Base-by-base conservation (phyloP, 2,888 invertebrate species). In the Lacanobia wlatinum region DNA sequence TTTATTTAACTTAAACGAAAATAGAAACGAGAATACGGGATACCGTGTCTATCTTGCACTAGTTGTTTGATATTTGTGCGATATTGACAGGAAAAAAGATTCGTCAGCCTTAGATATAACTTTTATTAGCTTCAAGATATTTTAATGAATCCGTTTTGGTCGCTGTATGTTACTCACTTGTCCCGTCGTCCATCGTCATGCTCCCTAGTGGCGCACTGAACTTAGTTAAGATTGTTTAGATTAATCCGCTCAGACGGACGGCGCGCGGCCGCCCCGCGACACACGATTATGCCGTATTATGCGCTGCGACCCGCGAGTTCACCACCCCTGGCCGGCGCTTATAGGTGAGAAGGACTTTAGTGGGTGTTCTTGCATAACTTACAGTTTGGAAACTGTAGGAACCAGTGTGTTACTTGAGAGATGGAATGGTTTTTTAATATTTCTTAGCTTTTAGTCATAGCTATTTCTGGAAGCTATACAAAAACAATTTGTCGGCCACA, bases 161-260 rank as follows among this genome's bases (percentile, higher is more conserved):
- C 53, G 73, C 62, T 65, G 10, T 9, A 43, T 12, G 28, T 65
- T 50, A 2, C 6, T 60, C 1, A 18, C 75, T 75, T 64, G 62
- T 52, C 0, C 60, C 38, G n/a, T 12, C 16, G 52, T 18, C 16
- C 18, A 12, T 21, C 28, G 23, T 38, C 53, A 23, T 48, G 72
- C 59, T 85, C 78, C 78, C 70, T 18, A 34, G 80, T 52, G 81
- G 59, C 38, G 48, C 50, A 56, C 60, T 61, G 75, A 83, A 88
- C 82, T 87, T 82, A 83, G 87, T 86, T 89, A 87, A 88, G 86
- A 88, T 87, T 87, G 85, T 84, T 85, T 80, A 86, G 87, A 87
- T 86, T 84, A 86, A 80, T 80, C 83, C 79, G 66, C 78, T 80
- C 65, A 73, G 78, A 56, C 46, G 52, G 43, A 71, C 46, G 68